These are phyloP conservation scores for Perca fluviatilis DNA, from an alignment of 2,113 vertebrate genomes.

Conservation along the genomic window DNA sequence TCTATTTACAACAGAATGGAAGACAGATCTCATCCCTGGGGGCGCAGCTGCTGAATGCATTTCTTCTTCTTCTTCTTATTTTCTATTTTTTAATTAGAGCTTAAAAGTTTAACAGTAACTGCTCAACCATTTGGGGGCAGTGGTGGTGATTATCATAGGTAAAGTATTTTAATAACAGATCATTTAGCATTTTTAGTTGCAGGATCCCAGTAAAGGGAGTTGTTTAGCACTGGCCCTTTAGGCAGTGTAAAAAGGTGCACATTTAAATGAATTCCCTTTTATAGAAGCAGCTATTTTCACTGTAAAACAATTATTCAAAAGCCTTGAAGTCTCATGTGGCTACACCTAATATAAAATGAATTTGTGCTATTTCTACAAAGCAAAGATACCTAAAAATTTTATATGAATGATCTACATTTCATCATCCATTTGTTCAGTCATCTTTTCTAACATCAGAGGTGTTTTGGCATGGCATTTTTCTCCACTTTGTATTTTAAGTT, in stretches of 20 bases:
- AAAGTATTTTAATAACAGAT: conserved; percentile 79
- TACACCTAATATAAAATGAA: conserved; percentile 5
- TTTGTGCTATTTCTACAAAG: background rate
- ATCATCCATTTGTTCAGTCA: too few species aligned
- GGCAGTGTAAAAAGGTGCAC: conserved; percentile 12
- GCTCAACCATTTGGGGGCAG: conserved; percentile 65
- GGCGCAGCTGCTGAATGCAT: conserved; percentile 59
- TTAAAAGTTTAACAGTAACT: conserved; percentile 79
- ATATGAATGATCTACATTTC: background rate
- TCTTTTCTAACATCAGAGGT: background rate
- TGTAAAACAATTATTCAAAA: conserved; percentile 26
- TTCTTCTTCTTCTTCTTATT: conserved; percentile 46
- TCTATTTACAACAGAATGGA: conserved; percentile 80
- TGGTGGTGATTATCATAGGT: conserved; percentile 74
- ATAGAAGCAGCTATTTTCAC: conserved; percentile 10
- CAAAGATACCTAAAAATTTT: background rate
- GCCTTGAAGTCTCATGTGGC: background rate
- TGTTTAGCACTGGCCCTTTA: conserved; percentile 30
- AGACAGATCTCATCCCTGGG: conserved; percentile 76
- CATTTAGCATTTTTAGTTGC: conserved; percentile 64
- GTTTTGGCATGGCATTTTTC: background rate
- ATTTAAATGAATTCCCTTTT: conserved; percentile 15
- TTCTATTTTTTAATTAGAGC: conserved; percentile 80
- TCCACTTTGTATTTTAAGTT: conserved; percentile 3
- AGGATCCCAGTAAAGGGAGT: conserved; percentile 31